Evolutionary conservation across 2,888 invertebrate genomes (phyloP).

Genomic region (Catocala nupta): DNA sequence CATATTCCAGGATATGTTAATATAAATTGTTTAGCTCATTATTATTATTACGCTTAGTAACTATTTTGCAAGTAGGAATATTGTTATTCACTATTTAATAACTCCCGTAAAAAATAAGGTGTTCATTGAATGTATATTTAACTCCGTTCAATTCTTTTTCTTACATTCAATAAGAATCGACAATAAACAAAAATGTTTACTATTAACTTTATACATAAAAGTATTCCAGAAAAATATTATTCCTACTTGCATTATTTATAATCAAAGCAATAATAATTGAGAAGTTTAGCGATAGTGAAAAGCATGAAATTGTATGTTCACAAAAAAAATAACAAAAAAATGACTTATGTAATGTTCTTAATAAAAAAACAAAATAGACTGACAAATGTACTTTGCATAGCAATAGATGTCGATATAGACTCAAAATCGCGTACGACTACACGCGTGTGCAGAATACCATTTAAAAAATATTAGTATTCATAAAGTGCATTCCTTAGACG

Average conservation of each 20-base stretch:
- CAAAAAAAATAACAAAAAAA: background rate
- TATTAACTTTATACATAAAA: background rate
- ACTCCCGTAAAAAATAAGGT: no score
- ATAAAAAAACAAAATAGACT: constrained; percentile 13
- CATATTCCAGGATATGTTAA: constrained; percentile 47
- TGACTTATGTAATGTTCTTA: background rate
- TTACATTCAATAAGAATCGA: background rate
- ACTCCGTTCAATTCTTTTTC: background rate
- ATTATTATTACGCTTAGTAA: constrained; percentile 40
- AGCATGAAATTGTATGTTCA: background rate
- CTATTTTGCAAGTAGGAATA: constrained; percentile 30
- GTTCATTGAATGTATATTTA: no score
- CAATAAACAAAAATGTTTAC: background rate
- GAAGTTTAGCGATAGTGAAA: constrained; percentile 38
- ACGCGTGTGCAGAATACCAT: no score
- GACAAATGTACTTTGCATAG: constrained; percentile 17
- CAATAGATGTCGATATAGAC: constrained; percentile 12
- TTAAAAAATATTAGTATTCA: background rate
- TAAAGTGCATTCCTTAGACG: no score
- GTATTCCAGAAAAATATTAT: constrained; percentile 14
- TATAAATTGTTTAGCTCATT: constrained; percentile 35
- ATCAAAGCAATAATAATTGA: constrained; percentile 54
- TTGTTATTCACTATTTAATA: constrained; percentile 3
- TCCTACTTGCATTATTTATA: constrained; percentile 35
- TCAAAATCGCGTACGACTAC: background rate